Conservation (phyloP, 2,113 vertebrate genomes). For the Salminus brasiliensis region DNA sequence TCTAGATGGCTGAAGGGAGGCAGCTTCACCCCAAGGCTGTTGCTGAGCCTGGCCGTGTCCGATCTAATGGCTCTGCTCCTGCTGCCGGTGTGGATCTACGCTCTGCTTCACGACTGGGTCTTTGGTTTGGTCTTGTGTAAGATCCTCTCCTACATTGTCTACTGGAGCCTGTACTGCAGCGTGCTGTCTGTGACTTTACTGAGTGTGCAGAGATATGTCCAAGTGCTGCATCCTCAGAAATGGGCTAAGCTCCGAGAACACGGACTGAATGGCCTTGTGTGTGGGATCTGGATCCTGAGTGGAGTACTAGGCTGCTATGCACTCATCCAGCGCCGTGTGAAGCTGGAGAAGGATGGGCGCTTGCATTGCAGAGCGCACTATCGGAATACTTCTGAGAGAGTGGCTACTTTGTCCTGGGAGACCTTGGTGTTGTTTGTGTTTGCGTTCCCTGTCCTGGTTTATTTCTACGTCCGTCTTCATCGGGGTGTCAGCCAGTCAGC, state of each 20-base stretch:
- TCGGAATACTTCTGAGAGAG: slow-evolving; percentile 45
- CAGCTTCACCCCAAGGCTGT: slow-evolving; percentile 69
- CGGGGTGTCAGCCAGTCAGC: slow-evolving; percentile 66
- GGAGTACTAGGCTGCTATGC: slow-evolving; percentile 58
- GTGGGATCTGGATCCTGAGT: slow-evolving; percentile 53
- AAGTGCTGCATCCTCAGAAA: slow-evolving; percentile 69
- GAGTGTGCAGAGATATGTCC: slow-evolving; percentile 72
- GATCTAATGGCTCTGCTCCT: slow-evolving; percentile 71
- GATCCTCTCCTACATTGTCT: slow-evolving; percentile 65
- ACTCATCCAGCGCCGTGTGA: slow-evolving; percentile 58
- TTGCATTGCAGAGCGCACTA: slow-evolving; percentile 52
- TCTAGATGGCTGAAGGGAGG: slow-evolving; percentile 60
- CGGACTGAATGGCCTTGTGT: slow-evolving; percentile 56
- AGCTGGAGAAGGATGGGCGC: fast-evolving
- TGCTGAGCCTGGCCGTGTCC: slow-evolving; percentile 74
- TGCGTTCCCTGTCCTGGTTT: slow-evolving; percentile 67
- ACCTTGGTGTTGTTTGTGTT: slow-evolving; percentile 68
- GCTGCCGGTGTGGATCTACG: slow-evolving; percentile 75
- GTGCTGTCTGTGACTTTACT: slow-evolving; percentile 72
- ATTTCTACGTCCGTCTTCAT: slow-evolving; percentile 68
- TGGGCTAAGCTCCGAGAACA: slow-evolving; percentile 57
- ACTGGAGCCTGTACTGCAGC: slow-evolving; percentile 74
- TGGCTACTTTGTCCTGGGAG: slow-evolving; percentile 63
- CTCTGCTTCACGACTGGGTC: slow-evolving; percentile 66
- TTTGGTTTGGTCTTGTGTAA: slow-evolving; percentile 67